Evolutionary conservation across 2,888 invertebrate genomes (phyloP), one percentile per base, ranked within the genome.

Genomic region (Prosapia bicincta): DNA sequence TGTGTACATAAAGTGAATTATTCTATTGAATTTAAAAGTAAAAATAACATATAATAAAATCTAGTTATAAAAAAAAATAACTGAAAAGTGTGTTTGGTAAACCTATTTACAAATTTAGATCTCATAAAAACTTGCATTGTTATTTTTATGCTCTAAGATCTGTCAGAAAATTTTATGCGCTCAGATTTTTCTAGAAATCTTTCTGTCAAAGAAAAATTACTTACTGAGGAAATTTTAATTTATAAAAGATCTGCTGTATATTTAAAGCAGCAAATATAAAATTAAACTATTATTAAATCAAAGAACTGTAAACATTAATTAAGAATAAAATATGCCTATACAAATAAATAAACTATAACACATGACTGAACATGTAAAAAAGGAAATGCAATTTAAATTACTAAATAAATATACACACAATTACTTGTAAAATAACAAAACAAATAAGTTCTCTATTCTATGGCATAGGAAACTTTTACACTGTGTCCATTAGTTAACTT

Each of bases 211-310:
- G n/a, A n/a, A n/a, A n/a, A n/a, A n/a, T n/a, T n/a, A n/a, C n/a
- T n/a, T n/a, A n/a, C n/a, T n/a, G n/a, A n/a, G n/a, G n/a, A n/a
- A n/a, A n/a, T n/a, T n/a, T n/a, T n/a, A n/a, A n/a, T n/a, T n/a
- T n/a, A n/a, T n/a, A n/a, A n/a, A n/a, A n/a, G n/a, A 30, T 28
- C 23, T 68, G 69, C 24, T 30, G 24, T 28, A 30, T 15, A 38
- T 30, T 69, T 20, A 30, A 32, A 20, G 30, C 30, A 69, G 30
- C 23, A 69, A 69, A 24, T 69, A 69, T 30, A 69, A 28, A 69
- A n/a, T 69, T 69, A 13, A 6, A 38, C 38, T 38, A 2, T 38
- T 38, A 38, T 38, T 54, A n/a, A 54, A 54, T 54, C 54, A 54
- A 54, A 10, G 38, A 7, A n/a, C n/a, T n/a, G n/a, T n/a, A n/a